A percentile compares a stretch with the other conserved stretches of the same genome.
phyloP scores from a whole-genome alignment of 2,888 invertebrate genomes.

The Himalopsyche japonica region DNA sequence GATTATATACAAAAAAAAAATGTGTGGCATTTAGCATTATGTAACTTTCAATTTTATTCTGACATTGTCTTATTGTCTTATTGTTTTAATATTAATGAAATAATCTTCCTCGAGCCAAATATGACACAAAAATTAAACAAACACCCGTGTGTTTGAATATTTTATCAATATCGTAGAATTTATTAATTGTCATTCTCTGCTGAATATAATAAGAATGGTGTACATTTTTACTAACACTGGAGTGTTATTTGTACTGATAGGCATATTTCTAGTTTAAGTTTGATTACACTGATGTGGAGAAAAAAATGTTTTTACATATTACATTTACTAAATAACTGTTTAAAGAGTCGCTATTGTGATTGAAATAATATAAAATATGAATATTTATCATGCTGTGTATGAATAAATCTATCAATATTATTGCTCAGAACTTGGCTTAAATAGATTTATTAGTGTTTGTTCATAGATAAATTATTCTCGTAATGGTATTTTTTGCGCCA shows the following conservation, averaged over 20 bases:
- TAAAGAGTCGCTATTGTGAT: constrained; percentile 31
- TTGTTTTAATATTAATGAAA: background rate
- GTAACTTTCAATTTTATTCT: background rate
- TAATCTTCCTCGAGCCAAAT: background rate
- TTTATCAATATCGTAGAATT: background rate
- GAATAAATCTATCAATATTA: constrained; percentile 29
- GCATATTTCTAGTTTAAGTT: constrained; percentile 26
- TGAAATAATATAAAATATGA: constrained; percentile 28
- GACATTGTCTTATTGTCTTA: background rate
- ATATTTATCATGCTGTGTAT: constrained; percentile 36
- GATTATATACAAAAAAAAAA: background rate
- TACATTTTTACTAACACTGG: constrained; percentile 14
- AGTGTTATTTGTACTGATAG: constrained; percentile 28
- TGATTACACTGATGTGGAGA: constrained; percentile 12
- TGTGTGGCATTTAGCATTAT: background rate
- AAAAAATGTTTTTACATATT: constrained; percentile 11
- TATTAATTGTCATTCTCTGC: background rate
- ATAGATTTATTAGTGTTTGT: background rate
- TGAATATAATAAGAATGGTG: background rate
- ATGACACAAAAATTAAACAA: background rate
- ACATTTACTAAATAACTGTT: constrained; percentile 14
- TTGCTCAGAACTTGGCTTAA: constrained; percentile 15
- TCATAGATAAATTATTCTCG: background rate
- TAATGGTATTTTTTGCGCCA: background rate
- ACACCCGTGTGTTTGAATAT: background rate